Percentiles rank a stretch among this genome's conserved stretches.
Conservation (phyloP, 1,140 invertebrate species). For the Diploscapter pachys region DNA sequence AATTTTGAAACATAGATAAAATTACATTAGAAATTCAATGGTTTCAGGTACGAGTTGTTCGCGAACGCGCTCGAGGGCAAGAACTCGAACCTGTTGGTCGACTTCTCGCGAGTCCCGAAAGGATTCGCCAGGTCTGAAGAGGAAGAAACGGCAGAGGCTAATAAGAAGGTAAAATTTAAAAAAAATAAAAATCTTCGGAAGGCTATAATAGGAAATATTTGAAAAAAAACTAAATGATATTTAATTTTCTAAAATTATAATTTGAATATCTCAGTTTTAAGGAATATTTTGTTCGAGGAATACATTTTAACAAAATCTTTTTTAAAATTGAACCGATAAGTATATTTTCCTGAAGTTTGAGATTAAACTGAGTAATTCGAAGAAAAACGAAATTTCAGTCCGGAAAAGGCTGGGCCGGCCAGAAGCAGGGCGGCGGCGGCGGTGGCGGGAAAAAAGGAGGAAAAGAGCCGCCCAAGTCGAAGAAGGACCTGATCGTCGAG, state of each 20-base stretch:
- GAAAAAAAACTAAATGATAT: too few relatives aligned
- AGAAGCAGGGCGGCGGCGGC: slow-evolving; percentile 31
- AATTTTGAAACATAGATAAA: background rate
- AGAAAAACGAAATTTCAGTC: too few relatives aligned
- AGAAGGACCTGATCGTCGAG: slow-evolving; percentile 56
- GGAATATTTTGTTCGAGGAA: too few relatives aligned
- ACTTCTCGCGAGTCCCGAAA: slow-evolving; percentile 51
- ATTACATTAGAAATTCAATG: background rate
- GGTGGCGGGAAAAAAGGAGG: slow-evolving; percentile 19
- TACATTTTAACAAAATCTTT: too few relatives aligned
- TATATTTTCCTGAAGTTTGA: too few relatives aligned
- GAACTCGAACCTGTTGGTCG: slow-evolving; percentile 53
- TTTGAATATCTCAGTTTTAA: too few relatives aligned
- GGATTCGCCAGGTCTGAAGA: slow-evolving; percentile 43
- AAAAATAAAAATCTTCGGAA: too few relatives aligned
- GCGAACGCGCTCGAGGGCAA: slow-evolving; percentile 56
- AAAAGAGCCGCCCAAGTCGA: slow-evolving; percentile 43
- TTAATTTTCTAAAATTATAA: too few relatives aligned
- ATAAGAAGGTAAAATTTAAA: slow-evolving; percentile 17
- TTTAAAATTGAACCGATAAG: too few relatives aligned
- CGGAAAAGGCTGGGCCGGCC: slow-evolving; percentile 37
- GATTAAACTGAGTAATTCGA: too few relatives aligned
- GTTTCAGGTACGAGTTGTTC: slow-evolving; percentile 53
- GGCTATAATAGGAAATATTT: too few relatives aligned
- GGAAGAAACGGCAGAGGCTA: slow-evolving; percentile 28